These are phyloP conservation scores for Teleogryllus occipitalis DNA, from an alignment of 1,140 invertebrate genomes.

Conservation along the genomic window DNA sequence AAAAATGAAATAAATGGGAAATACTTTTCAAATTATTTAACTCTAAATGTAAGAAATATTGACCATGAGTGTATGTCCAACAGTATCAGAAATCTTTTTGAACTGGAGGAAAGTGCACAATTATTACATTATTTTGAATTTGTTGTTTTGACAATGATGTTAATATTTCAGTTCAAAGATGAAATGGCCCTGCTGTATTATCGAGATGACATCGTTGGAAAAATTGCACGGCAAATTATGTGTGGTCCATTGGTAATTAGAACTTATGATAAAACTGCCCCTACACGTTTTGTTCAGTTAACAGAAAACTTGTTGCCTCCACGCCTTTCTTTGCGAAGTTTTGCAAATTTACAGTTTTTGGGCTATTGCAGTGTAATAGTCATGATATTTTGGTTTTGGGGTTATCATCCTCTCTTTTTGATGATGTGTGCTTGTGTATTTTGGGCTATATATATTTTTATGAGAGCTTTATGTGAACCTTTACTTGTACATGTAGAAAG, in stretches of 20 bases:
- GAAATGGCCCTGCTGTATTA: slow-evolving; percentile 17
- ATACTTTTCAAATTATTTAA: background rate
- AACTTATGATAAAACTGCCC: slow-evolving; percentile 11
- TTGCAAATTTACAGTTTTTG: slow-evolving; percentile 7
- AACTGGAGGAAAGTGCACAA: too few species aligned
- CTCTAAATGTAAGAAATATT: too few species aligned
- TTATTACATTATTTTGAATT: too few species aligned
- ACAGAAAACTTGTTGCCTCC: slow-evolving; percentile 9
- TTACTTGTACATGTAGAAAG: background rate
- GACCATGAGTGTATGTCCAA: too few species aligned
- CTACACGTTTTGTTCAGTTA: background rate
- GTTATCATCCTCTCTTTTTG: background rate
- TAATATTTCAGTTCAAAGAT: slow-evolving; percentile 12
- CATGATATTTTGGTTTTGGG: background rate
- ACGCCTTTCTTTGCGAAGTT: slow-evolving; percentile 10
- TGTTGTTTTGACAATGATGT: too few species aligned
- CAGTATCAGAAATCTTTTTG: too few species aligned
- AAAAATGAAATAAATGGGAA: too few species aligned
- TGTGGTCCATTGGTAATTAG: slow-evolving; percentile 7
- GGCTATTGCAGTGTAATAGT: background rate
- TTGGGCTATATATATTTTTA: background rate
- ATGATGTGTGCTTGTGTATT: background rate
- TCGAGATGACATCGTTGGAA: slow-evolving; percentile 10
- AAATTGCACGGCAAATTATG: slow-evolving; percentile 14
- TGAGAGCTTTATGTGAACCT: background rate